Evolutionary conservation across 2,797 vertebrate species (phyloP).

Genomic region (Falco berigora): DNA sequence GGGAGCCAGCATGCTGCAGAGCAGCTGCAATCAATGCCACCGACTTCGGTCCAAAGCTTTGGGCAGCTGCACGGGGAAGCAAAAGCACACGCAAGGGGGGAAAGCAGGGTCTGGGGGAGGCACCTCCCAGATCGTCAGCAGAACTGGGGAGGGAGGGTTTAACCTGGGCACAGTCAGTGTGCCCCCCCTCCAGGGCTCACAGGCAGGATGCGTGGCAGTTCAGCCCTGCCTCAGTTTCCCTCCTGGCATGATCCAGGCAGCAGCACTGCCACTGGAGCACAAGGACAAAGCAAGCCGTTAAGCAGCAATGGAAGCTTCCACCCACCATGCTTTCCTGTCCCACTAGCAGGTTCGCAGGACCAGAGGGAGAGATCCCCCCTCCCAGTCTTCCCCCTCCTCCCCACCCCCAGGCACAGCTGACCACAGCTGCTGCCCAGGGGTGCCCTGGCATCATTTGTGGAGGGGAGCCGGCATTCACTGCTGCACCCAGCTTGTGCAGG

Average conservation of each 20-base stretch:
- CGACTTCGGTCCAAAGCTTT: fast-evolving
- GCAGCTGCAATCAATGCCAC: neutral
- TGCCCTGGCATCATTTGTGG: neutral
- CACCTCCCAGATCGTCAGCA: neutral
- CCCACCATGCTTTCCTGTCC: neutral
- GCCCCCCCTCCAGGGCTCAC: fast-evolving
- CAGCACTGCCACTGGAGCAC: neutral
- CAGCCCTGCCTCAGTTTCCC: conserved; percentile 2
- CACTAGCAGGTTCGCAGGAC: neutral
- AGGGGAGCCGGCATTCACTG: fast-evolving
- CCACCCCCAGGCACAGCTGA: neutral
- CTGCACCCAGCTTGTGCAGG: fast-evolving
- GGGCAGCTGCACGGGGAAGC: fast-evolving
- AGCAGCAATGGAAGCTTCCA: neutral
- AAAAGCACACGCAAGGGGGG: neutral
- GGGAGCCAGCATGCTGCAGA: neutral
- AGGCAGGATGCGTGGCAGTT: neutral
- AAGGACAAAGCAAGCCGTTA: neutral
- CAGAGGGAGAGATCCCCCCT: neutral
- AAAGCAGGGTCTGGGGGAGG: neutral
- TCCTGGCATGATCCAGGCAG: neutral
- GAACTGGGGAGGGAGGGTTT: neutral
- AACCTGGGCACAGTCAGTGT: neutral
- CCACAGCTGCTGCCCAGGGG: neutral
- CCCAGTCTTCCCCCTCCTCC: fast-evolving